Evolutionary conservation across 2,113 vertebrate species (phyloP).

Genomic region (Strix uralensis): DNA sequence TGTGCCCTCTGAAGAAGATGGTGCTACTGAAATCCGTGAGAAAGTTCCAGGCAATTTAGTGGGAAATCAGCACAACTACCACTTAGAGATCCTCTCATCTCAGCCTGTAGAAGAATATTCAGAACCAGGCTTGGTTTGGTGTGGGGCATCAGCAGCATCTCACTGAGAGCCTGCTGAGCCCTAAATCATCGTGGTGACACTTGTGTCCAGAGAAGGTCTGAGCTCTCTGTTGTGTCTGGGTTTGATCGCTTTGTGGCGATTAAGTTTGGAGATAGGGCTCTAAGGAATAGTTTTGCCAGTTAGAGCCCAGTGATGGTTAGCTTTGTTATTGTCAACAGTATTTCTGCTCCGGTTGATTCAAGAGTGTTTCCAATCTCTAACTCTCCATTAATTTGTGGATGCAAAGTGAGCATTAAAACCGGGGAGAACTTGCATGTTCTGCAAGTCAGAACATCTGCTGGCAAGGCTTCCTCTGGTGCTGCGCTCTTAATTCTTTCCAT

Average conservation of each 20-base stretch:
- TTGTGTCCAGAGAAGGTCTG: not conserved
- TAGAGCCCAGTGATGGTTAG: not conserved
- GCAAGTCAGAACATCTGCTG: not conserved
- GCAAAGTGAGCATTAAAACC: not conserved
- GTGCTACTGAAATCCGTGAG: not conserved
- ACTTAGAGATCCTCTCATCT: not conserved
- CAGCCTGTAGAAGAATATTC: not conserved
- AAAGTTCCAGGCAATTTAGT: not conserved
- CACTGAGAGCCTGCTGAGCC: not conserved
- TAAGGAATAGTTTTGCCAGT: not conserved
- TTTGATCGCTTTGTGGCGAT: not conserved
- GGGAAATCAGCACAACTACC: not conserved
- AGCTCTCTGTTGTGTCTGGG: not conserved
- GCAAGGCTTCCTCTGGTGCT: not conserved
- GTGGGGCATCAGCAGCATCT: not conserved
- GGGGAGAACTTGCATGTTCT: not conserved
- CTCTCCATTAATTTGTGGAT: not conserved
- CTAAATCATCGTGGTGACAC: not conserved
- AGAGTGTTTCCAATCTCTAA: not conserved
- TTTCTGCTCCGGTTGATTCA: not conserved
- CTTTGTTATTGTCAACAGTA: not conserved
- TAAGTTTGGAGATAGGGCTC: not conserved
- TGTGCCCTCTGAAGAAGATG: not conserved
- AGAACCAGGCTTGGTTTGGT: not conserved
- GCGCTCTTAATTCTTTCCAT: not conserved